A percentile compares a stretch with the other conserved stretches of the same genome.
These are phyloP conservation scores for Trachemys scripta DNA, from an alignment of 2,113 vertebrate species.

Conservation along the genomic window DNA sequence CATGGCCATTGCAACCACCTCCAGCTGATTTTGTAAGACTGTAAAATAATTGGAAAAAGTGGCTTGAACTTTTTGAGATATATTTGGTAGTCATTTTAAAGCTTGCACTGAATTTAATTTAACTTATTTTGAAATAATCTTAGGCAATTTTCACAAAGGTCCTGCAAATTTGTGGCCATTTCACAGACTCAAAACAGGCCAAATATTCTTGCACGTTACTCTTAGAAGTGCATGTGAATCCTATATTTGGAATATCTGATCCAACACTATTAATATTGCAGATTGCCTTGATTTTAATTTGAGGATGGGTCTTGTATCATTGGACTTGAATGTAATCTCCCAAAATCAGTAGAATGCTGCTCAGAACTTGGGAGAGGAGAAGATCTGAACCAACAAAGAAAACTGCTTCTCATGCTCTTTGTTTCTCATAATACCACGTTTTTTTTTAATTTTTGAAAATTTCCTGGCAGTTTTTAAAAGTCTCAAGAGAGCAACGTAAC, in stretches of 20 bases:
- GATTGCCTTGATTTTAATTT: neutral
- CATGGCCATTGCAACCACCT: neutral
- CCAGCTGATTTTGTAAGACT: neutral
- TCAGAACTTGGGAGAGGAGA: neutral
- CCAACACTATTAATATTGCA: neutral
- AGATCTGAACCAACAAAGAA: neutral
- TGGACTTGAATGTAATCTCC: neutral
- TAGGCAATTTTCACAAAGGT: neutral
- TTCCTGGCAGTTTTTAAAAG: slow-evolving; percentile 13
- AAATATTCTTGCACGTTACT: neutral
- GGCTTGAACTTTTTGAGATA: neutral
- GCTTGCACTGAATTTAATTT: neutral
- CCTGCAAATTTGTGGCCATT: neutral
- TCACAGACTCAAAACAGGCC: neutral
- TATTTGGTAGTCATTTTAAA: neutral
- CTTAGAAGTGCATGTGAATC: neutral
- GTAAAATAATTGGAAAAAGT: neutral
- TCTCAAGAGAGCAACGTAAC: neutral
- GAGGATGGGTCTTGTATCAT: neutral
- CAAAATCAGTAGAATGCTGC: neutral
- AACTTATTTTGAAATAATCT: neutral
- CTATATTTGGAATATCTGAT: neutral
- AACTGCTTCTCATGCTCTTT: neutral
- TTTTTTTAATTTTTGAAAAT: neutral
- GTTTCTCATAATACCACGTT: neutral